Evolutionary conservation across 2,888 invertebrate species (phyloP), one percentile per base, ranked within the genome.

Genomic region (Gastracanthus pulcherrimus): DNA sequence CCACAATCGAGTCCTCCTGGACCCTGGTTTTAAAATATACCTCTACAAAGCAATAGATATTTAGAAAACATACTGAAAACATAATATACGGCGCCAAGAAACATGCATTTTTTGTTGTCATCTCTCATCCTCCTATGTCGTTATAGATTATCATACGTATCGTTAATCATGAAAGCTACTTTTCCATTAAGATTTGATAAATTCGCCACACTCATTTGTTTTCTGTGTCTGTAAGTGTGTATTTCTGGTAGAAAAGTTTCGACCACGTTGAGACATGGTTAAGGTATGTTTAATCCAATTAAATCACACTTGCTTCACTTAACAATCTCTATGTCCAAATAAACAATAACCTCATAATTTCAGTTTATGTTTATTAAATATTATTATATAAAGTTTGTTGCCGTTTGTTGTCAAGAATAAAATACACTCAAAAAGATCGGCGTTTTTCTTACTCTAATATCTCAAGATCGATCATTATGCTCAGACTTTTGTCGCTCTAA

Each of bases 11-110:
- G 71, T 45, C 81, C 81, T 69, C 81, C 66, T 81, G 75, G 78
- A 81, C 81, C 60, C 71, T 64, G 69, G 3, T 69, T 80, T 38
- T 19, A 55, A 16, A 31, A 64, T 77, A 78, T 78, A 70, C 41
- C 29, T 80, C 36, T 72, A 78, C 66, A 60, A 45, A 16, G n/a
- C 45, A n/a, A 67, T 76, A 77, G 45, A 72, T 77, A 62, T 64
- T 75, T 75, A 71, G 60, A 51, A 70, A 82, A 76, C 67, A 71
- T 79, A 64, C 45, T 62, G 23, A 70, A 75, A 80, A 80, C 48
- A 36, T 81, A 80, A 82, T 78, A 82, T 82, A 82, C 82, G 69
- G 82, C 82, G 80, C 75, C 70, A 58, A 82, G 66, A 77, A 76
- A 82, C 80, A 76, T 76, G 55, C 19, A 66, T 51, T 23, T 55